Percentiles rank a stretch among this genome's conserved stretches.
Evolutionary conservation across 2,113 vertebrate genomes (phyloP).

Genomic region (Capreolus pygargus): DNA sequence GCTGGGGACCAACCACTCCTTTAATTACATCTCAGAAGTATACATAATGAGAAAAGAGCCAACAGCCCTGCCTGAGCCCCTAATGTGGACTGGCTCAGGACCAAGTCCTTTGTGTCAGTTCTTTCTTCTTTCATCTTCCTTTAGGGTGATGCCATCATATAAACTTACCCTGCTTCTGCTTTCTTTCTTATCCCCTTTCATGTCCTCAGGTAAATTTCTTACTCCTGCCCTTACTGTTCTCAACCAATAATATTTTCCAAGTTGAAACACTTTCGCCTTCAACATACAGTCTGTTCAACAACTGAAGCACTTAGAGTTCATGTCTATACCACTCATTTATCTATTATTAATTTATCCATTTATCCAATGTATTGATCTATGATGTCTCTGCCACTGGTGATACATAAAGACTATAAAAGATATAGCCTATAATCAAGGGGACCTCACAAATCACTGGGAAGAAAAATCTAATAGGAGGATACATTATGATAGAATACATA

Average conservation of each 20-base stretch:
- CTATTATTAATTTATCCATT: not conserved
- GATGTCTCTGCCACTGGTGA: not conserved
- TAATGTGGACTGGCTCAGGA: not conserved
- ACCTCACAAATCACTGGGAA: not conserved
- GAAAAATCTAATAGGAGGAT: not conserved
- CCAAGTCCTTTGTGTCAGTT: not conserved
- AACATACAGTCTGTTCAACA: not conserved
- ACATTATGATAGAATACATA: not conserved
- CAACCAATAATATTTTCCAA: slow-evolving; percentile 5
- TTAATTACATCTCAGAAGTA: not conserved
- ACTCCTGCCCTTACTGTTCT: not conserved
- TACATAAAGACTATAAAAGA: not conserved
- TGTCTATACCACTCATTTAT: not conserved
- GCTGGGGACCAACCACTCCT: not conserved
- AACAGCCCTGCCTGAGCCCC: not conserved
- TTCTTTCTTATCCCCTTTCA: slow-evolving; percentile 43
- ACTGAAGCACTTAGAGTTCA: not conserved
- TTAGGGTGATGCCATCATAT: not conserved
- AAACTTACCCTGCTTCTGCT: not conserved
- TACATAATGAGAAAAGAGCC: not conserved
- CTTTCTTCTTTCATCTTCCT: not conserved
- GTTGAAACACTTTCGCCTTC: not conserved
- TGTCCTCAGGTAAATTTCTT: not conserved
- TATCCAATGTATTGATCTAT: not conserved
- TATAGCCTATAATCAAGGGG: not conserved